These are phyloP conservation scores for Anhinga rufa DNA, from an alignment of 2,113 vertebrate species.

Conservation along the genomic window DNA sequence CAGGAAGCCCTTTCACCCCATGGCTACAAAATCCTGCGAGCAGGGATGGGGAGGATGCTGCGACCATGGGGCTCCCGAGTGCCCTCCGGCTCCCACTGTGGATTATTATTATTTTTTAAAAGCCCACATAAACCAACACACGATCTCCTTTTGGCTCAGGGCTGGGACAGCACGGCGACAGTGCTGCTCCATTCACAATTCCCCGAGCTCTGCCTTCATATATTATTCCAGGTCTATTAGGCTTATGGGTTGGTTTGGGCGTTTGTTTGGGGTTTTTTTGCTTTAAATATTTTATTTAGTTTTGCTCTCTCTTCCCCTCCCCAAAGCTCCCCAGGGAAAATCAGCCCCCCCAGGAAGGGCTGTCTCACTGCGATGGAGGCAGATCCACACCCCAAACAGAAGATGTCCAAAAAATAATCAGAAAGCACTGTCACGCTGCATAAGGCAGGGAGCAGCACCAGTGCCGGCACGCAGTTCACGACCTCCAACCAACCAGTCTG, in stretches of 20 bases:
- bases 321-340: background rate
- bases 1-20: background rate
- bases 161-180: background rate
- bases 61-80: accelerated
- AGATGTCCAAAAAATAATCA: background rate
- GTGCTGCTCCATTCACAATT: background rate
- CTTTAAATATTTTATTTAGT: background rate
- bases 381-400: background rate
- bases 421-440: background rate
- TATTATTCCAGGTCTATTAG: background rate
- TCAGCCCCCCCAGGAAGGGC: background rate
- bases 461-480: accelerated
- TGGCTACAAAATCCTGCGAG: background rate
- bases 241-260: background rate
- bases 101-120: background rate
- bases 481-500: accelerated
- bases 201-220: background rate
- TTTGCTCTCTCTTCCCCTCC: background rate
- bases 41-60: background rate
- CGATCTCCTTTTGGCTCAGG: background rate
- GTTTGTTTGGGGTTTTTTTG: background rate
- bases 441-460: accelerated
- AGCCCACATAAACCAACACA: background rate
- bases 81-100: background rate
- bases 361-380: background rate